phyloP scores from a whole-genome alignment of 2,888 invertebrate species.

The Diogma glabrata region DNA sequence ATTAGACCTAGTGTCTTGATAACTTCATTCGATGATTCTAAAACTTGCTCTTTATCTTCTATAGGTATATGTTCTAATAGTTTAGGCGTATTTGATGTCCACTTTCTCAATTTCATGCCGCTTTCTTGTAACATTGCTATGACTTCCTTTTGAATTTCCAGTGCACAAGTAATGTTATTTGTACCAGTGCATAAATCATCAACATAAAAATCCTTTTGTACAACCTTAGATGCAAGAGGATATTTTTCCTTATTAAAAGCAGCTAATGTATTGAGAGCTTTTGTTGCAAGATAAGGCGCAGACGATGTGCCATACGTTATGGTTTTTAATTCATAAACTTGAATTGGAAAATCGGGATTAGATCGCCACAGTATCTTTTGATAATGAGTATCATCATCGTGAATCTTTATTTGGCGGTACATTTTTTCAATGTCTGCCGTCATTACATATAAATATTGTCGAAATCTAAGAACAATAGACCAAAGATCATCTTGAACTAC shows the following conservation, averaged over 20 bases:
- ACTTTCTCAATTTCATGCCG: too few relatives aligned
- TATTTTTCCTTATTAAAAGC: conserved; percentile 13
- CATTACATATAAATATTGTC: conserved; percentile 17
- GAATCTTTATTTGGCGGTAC: conserved; percentile 12
- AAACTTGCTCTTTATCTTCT: too few relatives aligned
- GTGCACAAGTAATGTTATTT: too few relatives aligned
- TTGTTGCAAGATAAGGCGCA: conserved; percentile 18
- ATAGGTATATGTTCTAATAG: too few relatives aligned
- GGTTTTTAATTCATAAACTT: conserved; percentile 16
- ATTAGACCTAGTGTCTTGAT: too few relatives aligned
- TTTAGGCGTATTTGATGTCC: too few relatives aligned
- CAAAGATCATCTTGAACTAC: conserved; percentile 12
- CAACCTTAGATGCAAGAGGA: conserved; percentile 15
- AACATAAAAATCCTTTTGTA: conserved; percentile 14
- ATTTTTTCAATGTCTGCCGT: conserved; percentile 19
- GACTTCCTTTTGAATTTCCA: too few relatives aligned
- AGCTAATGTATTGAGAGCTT: conserved; percentile 16
- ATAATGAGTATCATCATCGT: conserved; percentile 16
- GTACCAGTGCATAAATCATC: too few relatives aligned
- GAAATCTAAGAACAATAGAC: conserved; percentile 9
- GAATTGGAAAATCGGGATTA: conserved; percentile 8
- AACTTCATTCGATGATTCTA: too few relatives aligned
- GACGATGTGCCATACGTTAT: conserved; percentile 18
- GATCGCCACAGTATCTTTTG: conserved; percentile 20
- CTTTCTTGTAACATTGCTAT: too few relatives aligned